These are phyloP conservation scores for Amphipoea lucens DNA, from an alignment of 2,888 invertebrate genomes.

Conservation along the genomic window DNA sequence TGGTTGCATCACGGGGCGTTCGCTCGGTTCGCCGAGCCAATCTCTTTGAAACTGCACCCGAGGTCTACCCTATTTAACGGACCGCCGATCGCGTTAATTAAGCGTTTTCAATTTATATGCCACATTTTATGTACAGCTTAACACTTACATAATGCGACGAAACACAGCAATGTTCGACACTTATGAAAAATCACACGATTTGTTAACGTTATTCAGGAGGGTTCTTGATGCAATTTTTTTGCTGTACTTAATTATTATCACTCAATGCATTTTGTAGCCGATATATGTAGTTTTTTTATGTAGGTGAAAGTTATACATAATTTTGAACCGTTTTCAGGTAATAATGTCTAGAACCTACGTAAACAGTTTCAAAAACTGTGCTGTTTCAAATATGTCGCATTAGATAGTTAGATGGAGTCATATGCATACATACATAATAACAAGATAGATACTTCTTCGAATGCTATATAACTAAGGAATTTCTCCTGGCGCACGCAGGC, in stretches of 20 bases:
- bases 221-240: not conserved
- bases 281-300: not conserved
- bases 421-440: conserved; percentile 40
- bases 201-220: conserved; percentile 7
- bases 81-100: conserved; percentile 84
- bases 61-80: conserved; percentile 82
- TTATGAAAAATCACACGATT: conserved; percentile 15
- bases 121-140: conserved; percentile 51
- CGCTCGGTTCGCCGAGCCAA: conserved; percentile 75
- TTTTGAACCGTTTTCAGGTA: not conserved
- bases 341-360: not conserved
- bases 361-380: not conserved
- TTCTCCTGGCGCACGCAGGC: conserved; percentile 79
- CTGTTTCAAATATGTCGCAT: conserved; percentile 8
- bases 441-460: conserved; percentile 53
- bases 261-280: not conserved
- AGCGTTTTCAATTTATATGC: conserved; percentile 71
- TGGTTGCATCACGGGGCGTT: conserved; percentile 71
- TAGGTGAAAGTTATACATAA: not conserved
- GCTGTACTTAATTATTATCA: not conserved
- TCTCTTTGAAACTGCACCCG: conserved; percentile 83
- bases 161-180: conserved; percentile 25
- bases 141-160: conserved; percentile 25
- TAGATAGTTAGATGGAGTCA: conserved; percentile 14
- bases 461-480: conserved; percentile 66